A percentile compares a stretch with the other conserved stretches of the same genome.
phyloP scores from a whole-genome alignment of 2,797 vertebrate genomes.

The Eurystomus glaucurus region DNA sequence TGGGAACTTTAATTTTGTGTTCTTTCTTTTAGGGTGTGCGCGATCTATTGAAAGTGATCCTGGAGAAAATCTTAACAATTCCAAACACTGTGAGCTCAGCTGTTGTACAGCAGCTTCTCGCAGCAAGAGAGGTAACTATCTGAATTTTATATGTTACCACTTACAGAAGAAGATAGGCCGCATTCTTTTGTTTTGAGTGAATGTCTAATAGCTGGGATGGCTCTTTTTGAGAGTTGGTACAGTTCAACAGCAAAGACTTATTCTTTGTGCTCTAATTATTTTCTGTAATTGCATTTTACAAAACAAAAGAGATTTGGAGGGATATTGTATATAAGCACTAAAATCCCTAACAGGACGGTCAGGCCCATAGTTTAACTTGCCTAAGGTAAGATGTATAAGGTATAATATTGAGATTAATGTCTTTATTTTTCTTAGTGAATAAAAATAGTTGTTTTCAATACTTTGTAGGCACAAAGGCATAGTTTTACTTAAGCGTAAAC shows the following conservation, averaged over 20 bases:
- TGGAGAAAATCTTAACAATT: slow-evolving; percentile 97
- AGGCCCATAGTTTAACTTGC: not conserved
- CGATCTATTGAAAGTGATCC: slow-evolving; percentile 93
- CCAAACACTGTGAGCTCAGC: slow-evolving; percentile 97
- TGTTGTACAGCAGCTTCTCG: slow-evolving; percentile 95
- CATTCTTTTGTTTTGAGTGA: not conserved
- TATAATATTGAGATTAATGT: not conserved
- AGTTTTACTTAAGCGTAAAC: not conserved
- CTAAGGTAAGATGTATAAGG: not conserved
- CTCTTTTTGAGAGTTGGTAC: not conserved
- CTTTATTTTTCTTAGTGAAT: not conserved
- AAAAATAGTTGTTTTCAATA: not conserved
- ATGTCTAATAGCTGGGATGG: not conserved
- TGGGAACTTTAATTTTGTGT: not conserved
- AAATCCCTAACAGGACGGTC: not conserved
- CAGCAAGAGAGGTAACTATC: slow-evolving; percentile 91
- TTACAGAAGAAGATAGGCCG: not conserved
- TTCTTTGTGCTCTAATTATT: not conserved
- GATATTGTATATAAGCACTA: not conserved
- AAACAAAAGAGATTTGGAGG: not conserved
- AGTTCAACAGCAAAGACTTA: not conserved
- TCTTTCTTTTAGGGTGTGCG: slow-evolving; percentile 90
- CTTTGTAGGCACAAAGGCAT: not conserved
- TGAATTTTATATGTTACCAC: not conserved
- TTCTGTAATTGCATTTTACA: not conserved